Evolutionary conservation across 2,888 invertebrate genomes (phyloP), one percentile per base, ranked within the genome.

Genomic region (Scaptomyza reducta): DNA sequence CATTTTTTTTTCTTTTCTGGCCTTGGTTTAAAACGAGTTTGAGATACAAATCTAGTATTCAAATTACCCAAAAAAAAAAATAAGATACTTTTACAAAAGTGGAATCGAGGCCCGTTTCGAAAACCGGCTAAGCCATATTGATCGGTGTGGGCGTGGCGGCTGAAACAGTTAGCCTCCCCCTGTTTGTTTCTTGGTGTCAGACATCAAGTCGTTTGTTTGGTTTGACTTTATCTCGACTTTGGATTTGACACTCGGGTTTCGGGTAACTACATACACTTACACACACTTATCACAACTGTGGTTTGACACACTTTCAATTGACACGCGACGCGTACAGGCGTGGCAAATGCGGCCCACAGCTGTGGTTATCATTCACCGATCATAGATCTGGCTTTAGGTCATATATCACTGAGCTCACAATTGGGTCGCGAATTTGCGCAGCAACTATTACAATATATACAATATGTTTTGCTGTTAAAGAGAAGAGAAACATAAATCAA

Each of bases 251-350:
- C 76, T 56, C n/a, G n/a, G 33, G 35, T 40, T 65, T 44, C 16
- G 29, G 42, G 13, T 41, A 27, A 27, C 47, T 13, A 42, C 25
- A 40, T 50, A 22, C 50, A 62, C 76, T 56, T 11, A 33, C 35
- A 35, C 35, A 35, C 13, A 40, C 40, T 40, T 25, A 50, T 25
- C 50, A 25, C 11, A 11, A 47, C 70, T 74, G 75, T 56, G 74
- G 61, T 35, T 62, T 70, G 59, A 66, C 76, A 71, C 72, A 74
- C 76, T 74, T 74, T 74, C 74, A 22, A 31, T 31, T 70, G 71
- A 70, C 60, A 65, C 60, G 54, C 54, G 42, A 42, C 58, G 22
- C 58, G 22, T 40, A 44, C 49, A 18, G 63, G 70, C 60, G 75
- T 50, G 70, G 58, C 38, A 44, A 29, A 59, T 68, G 70, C 56